Percentiles rank a stretch among this genome's conserved stretches.
These are phyloP conservation scores for Allacma fusca DNA, from an alignment of 2,888 invertebrate genomes.

Conservation along the genomic window DNA sequence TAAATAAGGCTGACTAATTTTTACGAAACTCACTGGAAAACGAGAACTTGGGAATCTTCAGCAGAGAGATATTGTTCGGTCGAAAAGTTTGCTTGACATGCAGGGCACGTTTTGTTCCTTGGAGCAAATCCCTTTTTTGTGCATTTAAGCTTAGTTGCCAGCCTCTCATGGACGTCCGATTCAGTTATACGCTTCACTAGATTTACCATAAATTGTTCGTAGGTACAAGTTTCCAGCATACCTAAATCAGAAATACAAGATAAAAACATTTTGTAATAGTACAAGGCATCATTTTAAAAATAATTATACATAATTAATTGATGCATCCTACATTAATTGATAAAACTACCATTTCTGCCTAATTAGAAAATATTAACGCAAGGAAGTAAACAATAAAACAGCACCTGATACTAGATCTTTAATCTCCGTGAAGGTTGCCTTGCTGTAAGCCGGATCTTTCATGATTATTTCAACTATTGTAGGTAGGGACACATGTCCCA, in stretches of 20 bases:
- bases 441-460: constrained; percentile 67
- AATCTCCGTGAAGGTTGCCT: constrained; percentile 68
- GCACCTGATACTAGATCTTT: constrained; percentile 67
- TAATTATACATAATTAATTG: too few relatives aligned
- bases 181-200: constrained; percentile 74
- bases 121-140: constrained; percentile 56
- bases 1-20: too few relatives aligned
- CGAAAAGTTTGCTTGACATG: constrained; percentile 53
- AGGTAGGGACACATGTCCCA: constrained; percentile 68
- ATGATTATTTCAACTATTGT: constrained; percentile 66
- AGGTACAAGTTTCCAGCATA: constrained; percentile 79
- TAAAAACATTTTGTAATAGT: too few relatives aligned
- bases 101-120: constrained; percentile 52
- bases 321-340: too few relatives aligned
- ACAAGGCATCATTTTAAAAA: too few relatives aligned
- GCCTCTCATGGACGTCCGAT: constrained; percentile 72
- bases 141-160: constrained; percentile 59
- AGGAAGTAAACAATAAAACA: too few relatives aligned
- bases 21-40: constrained; percentile 61
- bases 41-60: constrained; percentile 53
- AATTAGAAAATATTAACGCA: too few relatives aligned
- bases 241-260: constrained; percentile 64
- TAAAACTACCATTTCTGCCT: too few relatives aligned
- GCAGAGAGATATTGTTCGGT: constrained; percentile 31
- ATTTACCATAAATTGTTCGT: constrained; percentile 76